Percentiles rank a stretch among this genome's conserved stretches.
These are phyloP conservation scores for Folsomia manolachei DNA, from an alignment of 2,888 invertebrate genomes.

Conservation along the genomic window DNA sequence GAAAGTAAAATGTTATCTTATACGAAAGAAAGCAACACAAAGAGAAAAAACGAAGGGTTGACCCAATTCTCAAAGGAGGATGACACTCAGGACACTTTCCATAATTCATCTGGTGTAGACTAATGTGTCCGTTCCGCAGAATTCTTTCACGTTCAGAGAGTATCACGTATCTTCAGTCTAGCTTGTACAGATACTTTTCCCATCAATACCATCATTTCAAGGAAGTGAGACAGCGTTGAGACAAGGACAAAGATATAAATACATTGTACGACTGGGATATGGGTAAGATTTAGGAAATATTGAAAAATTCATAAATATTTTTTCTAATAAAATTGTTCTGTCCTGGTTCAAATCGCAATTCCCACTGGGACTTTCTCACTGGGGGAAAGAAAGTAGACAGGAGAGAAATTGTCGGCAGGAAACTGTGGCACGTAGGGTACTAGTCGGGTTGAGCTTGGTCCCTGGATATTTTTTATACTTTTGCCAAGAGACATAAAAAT, in stretches of 20 bases:
- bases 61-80: constrained; percentile 13
- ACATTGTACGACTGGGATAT: not conserved
- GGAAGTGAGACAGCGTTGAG: not conserved
- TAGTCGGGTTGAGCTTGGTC: too few relatives aligned
- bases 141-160: not conserved
- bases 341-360: not conserved
- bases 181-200: too few relatives aligned
- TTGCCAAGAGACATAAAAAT: constrained; percentile 12
- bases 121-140: constrained; percentile 6
- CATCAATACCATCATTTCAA: not conserved
- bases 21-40: not conserved
- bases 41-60: not conserved
- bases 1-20: not conserved
- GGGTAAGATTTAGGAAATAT: constrained; percentile 1
- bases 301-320: constrained; percentile 21
- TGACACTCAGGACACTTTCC: constrained; percentile 20
- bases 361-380: not conserved
- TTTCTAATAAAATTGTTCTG: constrained; percentile 19
- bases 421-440: not conserved
- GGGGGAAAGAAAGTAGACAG: not conserved
- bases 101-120: constrained; percentile 18
- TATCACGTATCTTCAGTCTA: not conserved
- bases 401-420: not conserved
- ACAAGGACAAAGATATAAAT: not conserved
- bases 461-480: not conserved